phyloP scores from a whole-genome alignment of 2,888 invertebrate genomes.

The Yponomeuta malinellus region DNA sequence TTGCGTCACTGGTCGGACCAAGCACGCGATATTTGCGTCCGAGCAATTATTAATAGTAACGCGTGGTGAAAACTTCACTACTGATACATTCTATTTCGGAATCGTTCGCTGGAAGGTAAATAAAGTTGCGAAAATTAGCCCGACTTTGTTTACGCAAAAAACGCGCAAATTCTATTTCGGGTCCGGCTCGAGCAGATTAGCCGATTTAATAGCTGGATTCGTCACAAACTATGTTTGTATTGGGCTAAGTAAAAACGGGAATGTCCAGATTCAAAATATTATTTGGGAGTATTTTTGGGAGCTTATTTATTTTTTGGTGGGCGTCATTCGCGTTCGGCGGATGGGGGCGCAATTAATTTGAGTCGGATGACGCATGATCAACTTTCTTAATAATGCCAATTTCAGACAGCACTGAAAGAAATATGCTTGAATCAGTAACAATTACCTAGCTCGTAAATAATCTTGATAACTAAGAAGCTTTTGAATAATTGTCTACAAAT shows the following conservation, averaged over 20 bases:
- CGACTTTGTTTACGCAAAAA: conserved; percentile 49
- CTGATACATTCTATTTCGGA: conserved; percentile 67
- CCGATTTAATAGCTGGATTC: conserved; percentile 47
- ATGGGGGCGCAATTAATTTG: conserved; percentile 66
- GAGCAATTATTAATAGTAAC: conserved; percentile 62
- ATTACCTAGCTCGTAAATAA: conserved; percentile 14
- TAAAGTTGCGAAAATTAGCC: conserved; percentile 61
- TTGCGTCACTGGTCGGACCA: conserved; percentile 66
- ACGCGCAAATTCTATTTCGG: conserved; percentile 48
- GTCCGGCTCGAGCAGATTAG: conserved; percentile 40
- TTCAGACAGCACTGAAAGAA: conserved; percentile 22
- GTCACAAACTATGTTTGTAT: conserved; percentile 64
- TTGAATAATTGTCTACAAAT: background rate
- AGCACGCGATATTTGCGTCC: conserved; percentile 69
- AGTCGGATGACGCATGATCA: conserved; percentile 60
- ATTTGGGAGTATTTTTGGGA: conserved; percentile 55
- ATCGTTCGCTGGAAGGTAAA: conserved; percentile 60
- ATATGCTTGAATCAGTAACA: conserved; percentile 9
- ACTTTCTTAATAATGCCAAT: conserved; percentile 40
- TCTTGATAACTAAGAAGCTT: background rate
- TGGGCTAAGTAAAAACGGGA: conserved; percentile 56
- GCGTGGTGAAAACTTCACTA: conserved; percentile 64
- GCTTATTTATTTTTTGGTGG: conserved; percentile 56
- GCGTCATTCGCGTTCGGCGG: conserved; percentile 59
- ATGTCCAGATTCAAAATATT: conserved; percentile 44